These are phyloP conservation scores for Argyrosomus regius DNA, from an alignment of 2,797 vertebrate genomes.

Conservation along the genomic window DNA sequence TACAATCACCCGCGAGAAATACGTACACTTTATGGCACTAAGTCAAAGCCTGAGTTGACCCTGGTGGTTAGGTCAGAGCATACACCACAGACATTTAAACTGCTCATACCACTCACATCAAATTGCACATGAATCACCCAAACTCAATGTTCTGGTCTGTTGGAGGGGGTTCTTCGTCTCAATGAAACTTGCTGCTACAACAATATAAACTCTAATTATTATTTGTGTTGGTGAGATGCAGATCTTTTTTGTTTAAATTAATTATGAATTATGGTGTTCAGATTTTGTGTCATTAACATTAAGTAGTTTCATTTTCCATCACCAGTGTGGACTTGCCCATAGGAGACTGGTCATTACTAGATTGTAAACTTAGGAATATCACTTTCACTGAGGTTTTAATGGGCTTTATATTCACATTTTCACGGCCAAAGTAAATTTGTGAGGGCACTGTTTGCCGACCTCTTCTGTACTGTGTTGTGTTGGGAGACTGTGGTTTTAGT, in stretches of 20 bases:
- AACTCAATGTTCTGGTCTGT: not conserved
- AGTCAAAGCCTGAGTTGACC: no score
- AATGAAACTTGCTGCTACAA: not conserved
- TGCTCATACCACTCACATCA: no score
- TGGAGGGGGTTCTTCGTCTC: not conserved
- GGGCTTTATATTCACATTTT: slow-evolving; percentile 18
- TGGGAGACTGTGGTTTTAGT: slow-evolving; percentile 31
- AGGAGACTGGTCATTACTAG: slow-evolving; percentile 4
- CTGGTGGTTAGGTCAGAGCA: no score
- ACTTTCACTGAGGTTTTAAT: not conserved
- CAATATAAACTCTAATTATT: not conserved
- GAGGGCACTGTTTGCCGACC: not conserved
- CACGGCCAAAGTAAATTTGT: not conserved
- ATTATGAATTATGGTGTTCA: not conserved
- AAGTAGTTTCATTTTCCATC: not conserved
- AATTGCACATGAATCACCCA: not conserved
- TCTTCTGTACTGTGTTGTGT: not conserved
- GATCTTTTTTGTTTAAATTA: not conserved
- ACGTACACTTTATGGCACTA: no score
- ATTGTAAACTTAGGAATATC: not conserved
- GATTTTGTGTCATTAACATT: slow-evolving; percentile 4
- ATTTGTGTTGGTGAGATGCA: not conserved
- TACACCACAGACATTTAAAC: no score
- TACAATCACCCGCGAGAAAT: no score
- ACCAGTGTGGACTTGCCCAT: not conserved